A percentile compares a stretch with the other conserved stretches of the same genome.
Evolutionary conservation across 1,140 invertebrate genomes (phyloP).

Genomic region (Arion vulgaris): DNA sequence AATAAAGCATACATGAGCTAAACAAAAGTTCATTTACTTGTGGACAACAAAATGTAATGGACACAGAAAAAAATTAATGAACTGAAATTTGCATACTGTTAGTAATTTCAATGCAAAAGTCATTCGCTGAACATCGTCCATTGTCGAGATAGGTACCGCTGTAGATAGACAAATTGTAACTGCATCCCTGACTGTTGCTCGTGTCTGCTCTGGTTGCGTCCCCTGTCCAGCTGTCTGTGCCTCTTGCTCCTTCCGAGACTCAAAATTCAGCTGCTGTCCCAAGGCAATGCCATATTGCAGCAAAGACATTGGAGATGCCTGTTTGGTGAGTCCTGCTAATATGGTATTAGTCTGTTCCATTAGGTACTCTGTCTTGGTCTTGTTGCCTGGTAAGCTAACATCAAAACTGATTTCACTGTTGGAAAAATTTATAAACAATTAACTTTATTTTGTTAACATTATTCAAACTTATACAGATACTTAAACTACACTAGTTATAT

Average conservation of each 20-base stretch:
- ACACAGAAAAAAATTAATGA: too few relatives aligned
- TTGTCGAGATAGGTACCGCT: constrained; percentile 44
- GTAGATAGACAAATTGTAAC: constrained; percentile 47
- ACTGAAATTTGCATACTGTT: constrained; percentile 50
- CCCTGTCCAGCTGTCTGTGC: constrained; percentile 17
- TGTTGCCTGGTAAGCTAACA: constrained; percentile 6
- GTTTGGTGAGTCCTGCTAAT: constrained; percentile 48
- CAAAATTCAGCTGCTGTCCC: constrained; percentile 55
- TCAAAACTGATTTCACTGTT: constrained; percentile 26
- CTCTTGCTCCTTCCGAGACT: constrained; percentile 39
- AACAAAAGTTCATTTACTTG: too few relatives aligned
- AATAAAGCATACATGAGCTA: too few relatives aligned
- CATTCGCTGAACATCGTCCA: constrained; percentile 53
- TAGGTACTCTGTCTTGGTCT: constrained; percentile 49
- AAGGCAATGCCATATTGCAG: constrained; percentile 59
- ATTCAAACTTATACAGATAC: too few relatives aligned
- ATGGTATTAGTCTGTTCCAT: constrained; percentile 39
- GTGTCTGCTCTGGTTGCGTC: constrained; percentile 18
- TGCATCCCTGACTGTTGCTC: constrained; percentile 53
- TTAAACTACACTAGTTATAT: too few relatives aligned
- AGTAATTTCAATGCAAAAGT: constrained; percentile 54
- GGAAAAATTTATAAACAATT: neutral
- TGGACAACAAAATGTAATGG: too few relatives aligned
- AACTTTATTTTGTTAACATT: neutral
- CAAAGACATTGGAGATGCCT: constrained; percentile 54